Conservation (phyloP, 2,888 invertebrate genomes). For the Ephialtes manifestator region DNA sequence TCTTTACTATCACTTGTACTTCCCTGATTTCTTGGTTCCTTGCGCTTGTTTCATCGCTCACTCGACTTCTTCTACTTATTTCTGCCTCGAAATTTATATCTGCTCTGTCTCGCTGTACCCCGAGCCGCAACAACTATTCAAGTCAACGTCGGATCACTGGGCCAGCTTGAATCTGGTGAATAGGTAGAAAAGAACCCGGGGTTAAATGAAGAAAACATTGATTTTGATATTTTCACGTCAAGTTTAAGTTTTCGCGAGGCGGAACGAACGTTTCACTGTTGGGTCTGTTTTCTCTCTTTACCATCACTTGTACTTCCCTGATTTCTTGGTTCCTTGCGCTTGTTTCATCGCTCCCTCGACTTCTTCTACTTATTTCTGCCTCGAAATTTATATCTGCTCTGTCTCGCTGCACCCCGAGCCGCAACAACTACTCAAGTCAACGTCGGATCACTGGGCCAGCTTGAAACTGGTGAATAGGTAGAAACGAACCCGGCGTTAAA, state of each 20-base stretch:
- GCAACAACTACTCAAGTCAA: constrained; percentile 21
- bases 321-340: constrained; percentile 51
- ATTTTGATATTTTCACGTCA: neutral
- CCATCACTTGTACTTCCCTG: constrained; percentile 24
- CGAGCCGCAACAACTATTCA: neutral
- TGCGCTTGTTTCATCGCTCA: constrained; percentile 38
- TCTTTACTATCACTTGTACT: constrained; percentile 33
- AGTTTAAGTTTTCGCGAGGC: constrained; percentile 63
- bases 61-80: constrained; percentile 34
- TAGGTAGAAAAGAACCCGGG: neutral
- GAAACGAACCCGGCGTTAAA: too few relatives aligned
- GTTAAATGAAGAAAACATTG: too few relatives aligned
- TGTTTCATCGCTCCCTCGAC: constrained; percentile 38
- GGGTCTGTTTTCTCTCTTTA: constrained; percentile 26
- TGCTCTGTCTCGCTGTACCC: neutral
- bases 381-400: neutral
- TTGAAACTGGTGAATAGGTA: constrained; percentile 12
- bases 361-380: constrained; percentile 16
- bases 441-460: neutral
- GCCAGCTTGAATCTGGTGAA: constrained; percentile 25
- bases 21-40: constrained; percentile 44
- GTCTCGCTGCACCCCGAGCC: neutral
- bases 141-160: constrained; percentile 12
- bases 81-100: neutral
- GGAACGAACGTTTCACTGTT: constrained; percentile 19